Percentiles rank a stretch among this genome's conserved stretches.
Evolutionary conservation across 2,888 invertebrate species (phyloP).

Genomic region (Acanthoscelides obtectus): DNA sequence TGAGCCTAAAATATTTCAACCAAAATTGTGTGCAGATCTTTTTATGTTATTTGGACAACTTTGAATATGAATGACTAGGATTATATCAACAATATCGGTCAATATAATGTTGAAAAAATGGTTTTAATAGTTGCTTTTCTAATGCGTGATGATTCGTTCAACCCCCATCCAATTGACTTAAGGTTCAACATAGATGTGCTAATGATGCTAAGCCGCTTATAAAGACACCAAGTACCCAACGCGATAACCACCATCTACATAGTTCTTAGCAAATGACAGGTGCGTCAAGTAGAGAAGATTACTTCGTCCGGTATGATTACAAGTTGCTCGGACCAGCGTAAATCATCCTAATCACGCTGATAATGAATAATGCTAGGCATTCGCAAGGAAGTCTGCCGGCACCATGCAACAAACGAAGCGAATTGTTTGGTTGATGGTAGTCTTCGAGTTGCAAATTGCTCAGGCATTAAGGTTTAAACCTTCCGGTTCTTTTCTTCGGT

Average conservation of each 20-base stretch:
- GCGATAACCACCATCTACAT: not conserved
- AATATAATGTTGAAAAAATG: too few relatives aligned
- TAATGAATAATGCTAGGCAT: not conserved
- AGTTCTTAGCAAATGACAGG: not conserved
- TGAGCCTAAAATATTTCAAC: too few relatives aligned
- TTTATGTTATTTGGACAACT: too few relatives aligned
- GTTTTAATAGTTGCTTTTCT: too few relatives aligned
- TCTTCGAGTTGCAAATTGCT: not conserved
- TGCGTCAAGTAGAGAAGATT: not conserved
- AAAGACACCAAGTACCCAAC: not conserved
- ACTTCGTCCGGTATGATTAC: not conserved
- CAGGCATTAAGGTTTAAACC: not conserved
- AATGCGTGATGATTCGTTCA: too few relatives aligned
- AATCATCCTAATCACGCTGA: not conserved
- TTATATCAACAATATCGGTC: too few relatives aligned
- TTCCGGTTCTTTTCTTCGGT: not conserved
- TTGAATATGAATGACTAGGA: too few relatives aligned
- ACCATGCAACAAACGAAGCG: not conserved
- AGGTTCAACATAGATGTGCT: too few relatives aligned
- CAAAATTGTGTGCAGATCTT: too few relatives aligned
- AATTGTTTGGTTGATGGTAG: not conserved
- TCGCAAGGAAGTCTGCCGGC: not conserved
- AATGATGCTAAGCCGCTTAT: not conserved
- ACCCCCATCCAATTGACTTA: too few relatives aligned
- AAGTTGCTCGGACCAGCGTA: not conserved